Conservation (phyloP, 2,797 vertebrate genomes). For the Gymnocypris eckloni region DNA sequence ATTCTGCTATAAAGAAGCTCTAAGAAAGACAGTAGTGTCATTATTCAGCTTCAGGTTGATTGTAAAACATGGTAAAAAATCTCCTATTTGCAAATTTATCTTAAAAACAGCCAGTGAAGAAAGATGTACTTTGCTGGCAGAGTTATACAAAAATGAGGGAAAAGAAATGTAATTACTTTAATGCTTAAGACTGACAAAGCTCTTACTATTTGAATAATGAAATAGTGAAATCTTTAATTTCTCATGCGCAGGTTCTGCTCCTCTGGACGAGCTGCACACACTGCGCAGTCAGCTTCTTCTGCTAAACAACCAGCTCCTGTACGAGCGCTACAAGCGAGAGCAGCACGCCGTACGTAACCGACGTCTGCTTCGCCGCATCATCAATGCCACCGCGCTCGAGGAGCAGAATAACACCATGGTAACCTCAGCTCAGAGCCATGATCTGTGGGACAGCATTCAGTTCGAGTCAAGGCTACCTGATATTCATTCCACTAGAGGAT, state of each 20-base stretch:
- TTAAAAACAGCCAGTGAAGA: not conserved
- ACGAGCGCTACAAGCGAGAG: slow-evolving; percentile 96
- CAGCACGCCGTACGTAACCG: slow-evolving; percentile 96
- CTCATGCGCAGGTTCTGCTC: slow-evolving; percentile 84
- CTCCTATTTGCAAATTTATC: not conserved
- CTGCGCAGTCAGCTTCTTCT: slow-evolving; percentile 93
- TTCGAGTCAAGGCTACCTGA: not conserved
- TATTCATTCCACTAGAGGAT: not conserved
- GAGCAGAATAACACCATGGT: slow-evolving; percentile 98
- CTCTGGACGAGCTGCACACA: slow-evolving; percentile 92
- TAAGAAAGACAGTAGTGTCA: not conserved
- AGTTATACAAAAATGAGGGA: not conserved
- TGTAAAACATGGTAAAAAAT: not conserved
- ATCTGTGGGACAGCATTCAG: not conserved
- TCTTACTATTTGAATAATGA: not conserved
- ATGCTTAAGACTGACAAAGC: not conserved
- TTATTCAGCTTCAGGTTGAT: not conserved
- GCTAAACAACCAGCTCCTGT: slow-evolving; percentile 95
- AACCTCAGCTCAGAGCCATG: slow-evolving; percentile 55
- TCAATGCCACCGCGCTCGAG: slow-evolving; percentile 92
- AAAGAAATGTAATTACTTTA: not conserved
- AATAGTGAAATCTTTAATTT: not conserved
- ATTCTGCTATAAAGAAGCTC: not conserved
- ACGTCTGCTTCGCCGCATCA: slow-evolving; percentile 92
- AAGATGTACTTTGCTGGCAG: not conserved